These are phyloP conservation scores for Pollimyrus isidori DNA, from an alignment of 2,113 vertebrate species.

Conservation along the genomic window DNA sequence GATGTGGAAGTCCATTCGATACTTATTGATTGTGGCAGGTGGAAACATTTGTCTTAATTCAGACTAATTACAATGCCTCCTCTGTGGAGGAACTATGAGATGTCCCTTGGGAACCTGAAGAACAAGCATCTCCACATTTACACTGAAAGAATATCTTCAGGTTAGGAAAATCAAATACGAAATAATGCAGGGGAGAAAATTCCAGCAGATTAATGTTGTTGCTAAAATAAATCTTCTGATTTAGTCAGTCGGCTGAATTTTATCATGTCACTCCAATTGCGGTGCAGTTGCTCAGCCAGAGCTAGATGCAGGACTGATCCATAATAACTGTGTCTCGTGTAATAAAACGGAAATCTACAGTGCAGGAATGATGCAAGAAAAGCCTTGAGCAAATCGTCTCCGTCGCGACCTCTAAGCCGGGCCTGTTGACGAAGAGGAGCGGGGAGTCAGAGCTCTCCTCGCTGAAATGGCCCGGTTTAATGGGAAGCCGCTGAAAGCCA, in stretches of 20 bases:
- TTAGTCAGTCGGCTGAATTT: background rate
- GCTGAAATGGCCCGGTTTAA: background rate
- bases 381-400: background rate
- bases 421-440: background rate
- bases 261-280: background rate
- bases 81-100: slow-evolving; percentile 45
- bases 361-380: background rate
- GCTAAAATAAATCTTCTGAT: background rate
- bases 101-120: slow-evolving; percentile 7
- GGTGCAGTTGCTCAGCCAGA: background rate
- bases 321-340: background rate
- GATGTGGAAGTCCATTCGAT: slow-evolving; percentile 56
- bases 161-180: background rate
- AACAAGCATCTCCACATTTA: background rate
- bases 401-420: background rate
- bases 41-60: slow-evolving; percentile 70
- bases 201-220: background rate
- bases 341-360: slow-evolving; percentile 1
- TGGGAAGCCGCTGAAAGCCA: background rate
- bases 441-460: background rate
- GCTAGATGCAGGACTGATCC: background rate
- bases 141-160: background rate
- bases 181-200: background rate
- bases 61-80: slow-evolving; percentile 61
- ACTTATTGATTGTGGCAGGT: slow-evolving; percentile 62